Conservation (phyloP, 1,140 invertebrate species). For the Andrena cerasifolii region DNA sequence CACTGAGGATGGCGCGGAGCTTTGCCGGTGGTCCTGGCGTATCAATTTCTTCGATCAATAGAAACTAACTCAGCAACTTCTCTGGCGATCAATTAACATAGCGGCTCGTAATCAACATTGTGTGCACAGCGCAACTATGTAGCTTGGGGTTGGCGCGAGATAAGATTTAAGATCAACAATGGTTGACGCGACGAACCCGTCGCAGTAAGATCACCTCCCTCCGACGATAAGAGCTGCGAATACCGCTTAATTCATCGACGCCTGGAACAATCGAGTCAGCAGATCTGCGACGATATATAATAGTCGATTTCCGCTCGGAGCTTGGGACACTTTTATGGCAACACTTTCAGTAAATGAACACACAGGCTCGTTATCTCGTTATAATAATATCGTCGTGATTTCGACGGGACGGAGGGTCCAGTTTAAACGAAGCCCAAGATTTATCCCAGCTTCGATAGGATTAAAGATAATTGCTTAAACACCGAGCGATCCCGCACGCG, state of each 20-base stretch:
- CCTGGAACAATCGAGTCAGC: too few species aligned
- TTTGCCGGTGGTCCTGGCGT: slow-evolving; percentile 3
- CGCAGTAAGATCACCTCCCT: not conserved
- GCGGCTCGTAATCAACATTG: slow-evolving; percentile 25
- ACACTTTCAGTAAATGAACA: not conserved
- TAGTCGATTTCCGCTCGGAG: not conserved
- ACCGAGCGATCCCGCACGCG: slow-evolving; percentile 25
- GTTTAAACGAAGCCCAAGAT: slow-evolving; percentile 42
- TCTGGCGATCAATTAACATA: slow-evolving; percentile 37
- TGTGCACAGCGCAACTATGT: slow-evolving; percentile 19
- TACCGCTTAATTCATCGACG: too few species aligned
- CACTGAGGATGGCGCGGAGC: not conserved
- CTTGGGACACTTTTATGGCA: not conserved
- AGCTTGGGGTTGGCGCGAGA: not conserved
- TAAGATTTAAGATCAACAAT: slow-evolving; percentile 30
- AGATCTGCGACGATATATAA: not conserved
- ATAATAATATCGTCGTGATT: slow-evolving; percentile 10
- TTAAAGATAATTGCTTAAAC: slow-evolving; percentile 49
- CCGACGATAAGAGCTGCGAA: not conserved
- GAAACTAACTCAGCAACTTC: slow-evolving; percentile 30
- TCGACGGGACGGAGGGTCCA: not conserved
- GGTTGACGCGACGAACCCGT: too few species aligned
- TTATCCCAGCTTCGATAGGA: slow-evolving; percentile 45
- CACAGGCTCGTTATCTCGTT: not conserved
- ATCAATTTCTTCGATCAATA: slow-evolving; percentile 48